A percentile compares a stretch with the other conserved stretches of the same genome.
phyloP scores from a whole-genome alignment of 2,113 vertebrate genomes.

The Varanus salvator region DNA sequence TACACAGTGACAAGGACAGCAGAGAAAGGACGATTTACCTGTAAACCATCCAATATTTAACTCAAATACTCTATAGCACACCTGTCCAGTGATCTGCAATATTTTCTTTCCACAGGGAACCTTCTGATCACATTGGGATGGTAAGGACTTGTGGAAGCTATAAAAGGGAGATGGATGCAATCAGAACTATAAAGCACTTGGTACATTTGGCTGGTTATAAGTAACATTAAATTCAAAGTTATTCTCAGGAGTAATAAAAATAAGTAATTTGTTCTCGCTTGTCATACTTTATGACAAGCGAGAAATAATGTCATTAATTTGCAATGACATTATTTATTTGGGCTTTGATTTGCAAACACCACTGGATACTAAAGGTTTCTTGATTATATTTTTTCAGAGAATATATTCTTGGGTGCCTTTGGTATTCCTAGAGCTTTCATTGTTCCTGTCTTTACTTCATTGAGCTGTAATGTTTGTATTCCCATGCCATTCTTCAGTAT shows the following conservation, averaged over 20 bases:
- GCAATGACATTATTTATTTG: not conserved
- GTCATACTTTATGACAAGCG: too few species aligned
- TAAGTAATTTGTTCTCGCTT: not conserved
- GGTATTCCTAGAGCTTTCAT: not conserved
- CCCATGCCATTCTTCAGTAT: slow-evolving; percentile 35
- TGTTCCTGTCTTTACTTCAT: not conserved
- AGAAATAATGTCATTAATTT: not conserved
- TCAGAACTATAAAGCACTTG: not conserved
- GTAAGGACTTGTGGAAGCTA: not conserved
- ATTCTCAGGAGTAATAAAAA: not conserved
- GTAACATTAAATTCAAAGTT: not conserved
- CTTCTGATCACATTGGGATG: not conserved
- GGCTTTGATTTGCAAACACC: not conserved
- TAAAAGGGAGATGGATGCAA: not conserved
- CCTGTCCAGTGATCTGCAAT: not conserved
- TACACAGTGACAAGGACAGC: not conserved
- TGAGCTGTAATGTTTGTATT: not conserved
- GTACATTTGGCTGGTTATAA: not conserved
- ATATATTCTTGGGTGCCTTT: not conserved
- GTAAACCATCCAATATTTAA: not conserved
- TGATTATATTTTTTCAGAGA: too few species aligned
- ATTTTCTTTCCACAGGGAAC: not conserved
- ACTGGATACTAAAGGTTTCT: not conserved
- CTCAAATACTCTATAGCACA: not conserved
- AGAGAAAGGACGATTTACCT: not conserved